Conservation (phyloP, 2,113 vertebrate genomes). For the Lathamus discolor region DNA sequence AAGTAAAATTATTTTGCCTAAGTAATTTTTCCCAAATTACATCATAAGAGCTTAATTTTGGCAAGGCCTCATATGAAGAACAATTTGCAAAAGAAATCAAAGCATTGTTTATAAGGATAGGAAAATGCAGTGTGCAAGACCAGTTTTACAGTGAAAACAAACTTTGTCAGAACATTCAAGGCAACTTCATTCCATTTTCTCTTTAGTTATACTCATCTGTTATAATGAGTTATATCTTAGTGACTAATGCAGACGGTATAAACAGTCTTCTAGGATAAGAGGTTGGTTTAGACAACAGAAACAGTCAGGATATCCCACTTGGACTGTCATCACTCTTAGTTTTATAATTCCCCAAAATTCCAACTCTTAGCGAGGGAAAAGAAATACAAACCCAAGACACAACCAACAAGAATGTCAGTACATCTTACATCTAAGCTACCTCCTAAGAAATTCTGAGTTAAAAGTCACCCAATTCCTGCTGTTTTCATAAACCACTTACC, state of each 20-base stretch:
- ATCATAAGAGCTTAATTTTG: neutral
- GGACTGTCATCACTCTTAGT: neutral
- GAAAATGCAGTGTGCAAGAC: neutral
- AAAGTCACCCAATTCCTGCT: neutral
- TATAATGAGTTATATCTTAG: neutral
- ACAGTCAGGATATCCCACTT: neutral
- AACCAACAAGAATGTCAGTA: neutral
- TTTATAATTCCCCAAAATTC: neutral
- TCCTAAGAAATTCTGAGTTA: neutral
- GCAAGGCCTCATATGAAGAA: neutral
- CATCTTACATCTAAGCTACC: neutral
- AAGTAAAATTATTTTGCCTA: neutral
- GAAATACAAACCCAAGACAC: neutral
- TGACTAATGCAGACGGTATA: neutral
- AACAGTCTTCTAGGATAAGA: neutral
- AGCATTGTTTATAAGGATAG: neutral
- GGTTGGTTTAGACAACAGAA: neutral
- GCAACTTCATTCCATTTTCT: neutral
- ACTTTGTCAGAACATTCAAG: neutral
- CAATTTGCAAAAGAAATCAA: conserved; percentile 2
- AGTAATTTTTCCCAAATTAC: neutral
- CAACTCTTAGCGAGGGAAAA: neutral
- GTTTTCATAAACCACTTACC: neutral
- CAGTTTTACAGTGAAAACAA: neutral
- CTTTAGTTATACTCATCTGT: neutral